phyloP scores from a whole-genome alignment of 2,113 vertebrate genomes.

The human (Homo sapiens) region DNA sequence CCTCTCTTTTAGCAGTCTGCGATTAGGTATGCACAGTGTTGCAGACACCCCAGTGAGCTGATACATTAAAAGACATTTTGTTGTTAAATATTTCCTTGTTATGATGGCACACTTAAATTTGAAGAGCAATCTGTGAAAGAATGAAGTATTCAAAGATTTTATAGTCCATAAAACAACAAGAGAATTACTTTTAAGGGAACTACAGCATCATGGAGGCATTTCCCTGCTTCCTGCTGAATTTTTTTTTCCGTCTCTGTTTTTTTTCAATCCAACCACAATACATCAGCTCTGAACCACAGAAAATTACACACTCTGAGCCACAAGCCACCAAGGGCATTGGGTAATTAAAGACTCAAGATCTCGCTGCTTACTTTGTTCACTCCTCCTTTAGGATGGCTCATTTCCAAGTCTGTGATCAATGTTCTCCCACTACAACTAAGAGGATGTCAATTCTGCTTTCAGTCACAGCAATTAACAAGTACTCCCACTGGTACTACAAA shows the following conservation, averaged over 20 bases:
- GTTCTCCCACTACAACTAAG: background rate
- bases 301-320: background rate
- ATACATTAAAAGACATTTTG: conserved; percentile 78
- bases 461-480: background rate
- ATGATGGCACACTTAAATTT: conserved; percentile 70
- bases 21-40: conserved; percentile 65
- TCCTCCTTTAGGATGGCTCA: background rate
- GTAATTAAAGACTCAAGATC: background rate
- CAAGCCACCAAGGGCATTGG: background rate
- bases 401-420: background rate
- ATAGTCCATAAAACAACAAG: conserved; percentile 74
- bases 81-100: conserved; percentile 80
- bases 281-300: background rate
- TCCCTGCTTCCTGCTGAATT: conserved; percentile 5
- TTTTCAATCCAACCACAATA: background rate
- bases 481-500: background rate
- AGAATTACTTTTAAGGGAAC: conserved; percentile 68
- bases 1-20: background rate
- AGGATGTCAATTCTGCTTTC: background rate
- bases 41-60: conserved; percentile 56
- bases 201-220: conserved; percentile 34
- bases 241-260: background rate
- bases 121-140: conserved; percentile 74
- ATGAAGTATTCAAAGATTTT: conserved; percentile 73
- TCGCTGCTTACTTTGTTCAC: background rate